Evolutionary conservation across 2,113 vertebrate species (phyloP), one percentile per base, ranked within the genome.

Genomic region (Vicugna pacos): DNA sequence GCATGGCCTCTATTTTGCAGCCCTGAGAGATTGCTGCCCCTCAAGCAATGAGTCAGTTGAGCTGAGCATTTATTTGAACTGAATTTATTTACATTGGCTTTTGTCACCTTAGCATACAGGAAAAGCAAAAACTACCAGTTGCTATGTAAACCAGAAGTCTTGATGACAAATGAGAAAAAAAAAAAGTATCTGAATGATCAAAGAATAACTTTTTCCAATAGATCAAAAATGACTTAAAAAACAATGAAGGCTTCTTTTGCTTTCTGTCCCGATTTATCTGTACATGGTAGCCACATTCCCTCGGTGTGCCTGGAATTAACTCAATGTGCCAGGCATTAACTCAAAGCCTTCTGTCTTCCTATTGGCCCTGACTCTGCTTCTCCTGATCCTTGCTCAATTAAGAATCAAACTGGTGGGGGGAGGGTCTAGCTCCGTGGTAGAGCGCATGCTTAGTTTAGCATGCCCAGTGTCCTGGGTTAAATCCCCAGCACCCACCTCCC

Each of bases 11-110:
- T 60, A 14, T 15, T 77, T 76, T 79, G 38, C n/a, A 72, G 16
- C 48, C 38, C 24, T 35, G 17, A 72, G 38, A 77, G 6, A 70
- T 2, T 32, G 6, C 20, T 80, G 35, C 13, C 28, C 8, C 26
- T 89, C 24, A 95, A 76, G n/a, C 20, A 65, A 60, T 77, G 15
- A 30, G 1, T 38, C 58, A 82, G 83, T 14, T 81, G 35, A 80
- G 65, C 48, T 75, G 54, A 91, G 46, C 72, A 91, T 52, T 70
- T 62, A 67, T 92, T 88, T 92, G 30, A 81, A 75, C 17, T 88
- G 48, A 92, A 87, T 67, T 32, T 79, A 32, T 92, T 80, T 92
- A 32, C 58, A 87, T 38, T 81, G 83, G 19, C 12, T 73, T 95
- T 92, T 95, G 58, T 56, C 14, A n/a, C 38, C 22, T 95, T 42